Evolutionary conservation across 2,797 vertebrate genomes (phyloP).

Genomic region (Acipenser oxyrinchus): DNA sequence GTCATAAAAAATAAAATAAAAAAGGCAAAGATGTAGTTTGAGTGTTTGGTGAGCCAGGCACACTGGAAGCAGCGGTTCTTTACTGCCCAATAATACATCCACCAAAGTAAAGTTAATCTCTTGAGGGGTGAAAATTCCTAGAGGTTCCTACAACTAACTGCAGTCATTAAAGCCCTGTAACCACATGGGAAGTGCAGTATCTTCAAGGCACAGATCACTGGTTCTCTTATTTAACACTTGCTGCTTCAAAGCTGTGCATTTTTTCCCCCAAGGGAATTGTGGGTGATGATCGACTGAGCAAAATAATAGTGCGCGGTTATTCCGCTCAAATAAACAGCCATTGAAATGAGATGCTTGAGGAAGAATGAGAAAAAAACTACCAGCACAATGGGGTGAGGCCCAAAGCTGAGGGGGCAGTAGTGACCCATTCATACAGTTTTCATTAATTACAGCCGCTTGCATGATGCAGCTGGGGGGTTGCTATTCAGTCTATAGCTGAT

Average conservation of each 20-base stretch:
- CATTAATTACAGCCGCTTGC: constrained; percentile 20
- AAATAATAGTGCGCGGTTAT: constrained; percentile 12
- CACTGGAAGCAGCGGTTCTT: neutral
- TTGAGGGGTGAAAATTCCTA: neutral
- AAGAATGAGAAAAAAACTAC: constrained; percentile 9
- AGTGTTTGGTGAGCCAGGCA: neutral
- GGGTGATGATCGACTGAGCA: constrained; percentile 9
- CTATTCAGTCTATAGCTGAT: constrained; percentile 15
- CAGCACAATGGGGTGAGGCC: constrained; percentile 16
- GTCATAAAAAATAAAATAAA: too few species aligned
- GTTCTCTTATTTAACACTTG: constrained; percentile 13
- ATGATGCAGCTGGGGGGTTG: constrained; percentile 3
- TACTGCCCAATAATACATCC: neutral
- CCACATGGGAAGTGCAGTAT: neutral
- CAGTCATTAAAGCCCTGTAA: neutral
- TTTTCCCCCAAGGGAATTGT: constrained; percentile 1
- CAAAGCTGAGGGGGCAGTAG: constrained; percentile 7
- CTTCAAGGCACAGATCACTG: neutral
- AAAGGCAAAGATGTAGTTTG: too few species aligned
- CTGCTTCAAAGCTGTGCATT: constrained; percentile 3
- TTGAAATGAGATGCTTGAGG: constrained; percentile 12
- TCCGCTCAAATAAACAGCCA: constrained; percentile 4
- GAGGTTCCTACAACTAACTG: neutral
- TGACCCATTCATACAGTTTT: constrained; percentile 15
- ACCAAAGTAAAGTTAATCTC: neutral